Evolutionary conservation across 2,113 vertebrate species (phyloP).

Genomic region (Bos taurus): ARS-UCD2.0 NC_037338.1:44805501-44806000

Average conservation of each 20-base stretch:
- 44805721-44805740: constrained; percentile 8
- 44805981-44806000: not conserved
- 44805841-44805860: not conserved
- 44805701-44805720: not conserved
- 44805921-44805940: not conserved
- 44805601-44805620: constrained; percentile 80
- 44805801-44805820: not conserved
- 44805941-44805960: constrained; percentile 23
- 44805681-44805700: constrained; percentile 64
- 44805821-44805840: constrained; percentile 3
- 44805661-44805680: constrained; percentile 66
- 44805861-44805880: not conserved
- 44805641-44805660: constrained; percentile 66
- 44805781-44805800: constrained; percentile 11
- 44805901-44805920: constrained; percentile 40
- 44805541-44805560: constrained; percentile 61
- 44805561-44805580: constrained; percentile 59
- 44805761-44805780: constrained; percentile 49
- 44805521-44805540: constrained; percentile 58
- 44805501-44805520: constrained; percentile 61
- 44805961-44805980: constrained; percentile 8
- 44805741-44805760: constrained; percentile 58
- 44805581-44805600: constrained; percentile 58
- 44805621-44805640: constrained; percentile 59
- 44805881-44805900: not conserved